These are phyloP conservation scores for Empidonax traillii DNA, from an alignment of 2,113 vertebrate species.

Conservation along the genomic window DNA sequence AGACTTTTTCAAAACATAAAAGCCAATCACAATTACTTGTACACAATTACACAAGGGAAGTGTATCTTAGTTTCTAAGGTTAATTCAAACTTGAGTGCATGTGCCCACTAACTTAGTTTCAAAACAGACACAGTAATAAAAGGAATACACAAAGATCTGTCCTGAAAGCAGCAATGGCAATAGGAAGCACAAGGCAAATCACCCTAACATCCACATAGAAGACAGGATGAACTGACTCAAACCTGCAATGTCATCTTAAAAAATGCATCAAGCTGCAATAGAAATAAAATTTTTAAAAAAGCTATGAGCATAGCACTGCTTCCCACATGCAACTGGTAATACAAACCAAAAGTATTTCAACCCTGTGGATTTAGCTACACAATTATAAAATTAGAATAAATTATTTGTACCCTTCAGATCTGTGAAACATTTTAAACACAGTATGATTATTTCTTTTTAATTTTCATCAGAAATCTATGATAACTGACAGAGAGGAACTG, in stretches of 20 bases:
- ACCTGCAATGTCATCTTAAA: not conserved
- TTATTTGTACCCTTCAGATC: not conserved
- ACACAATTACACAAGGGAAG: not conserved
- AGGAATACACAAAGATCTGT: not conserved
- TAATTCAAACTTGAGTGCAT: not conserved
- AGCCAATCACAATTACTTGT: not conserved
- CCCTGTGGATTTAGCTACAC: not conserved
- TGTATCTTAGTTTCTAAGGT: not conserved
- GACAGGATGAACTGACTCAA: not conserved
- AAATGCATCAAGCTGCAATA: not conserved
- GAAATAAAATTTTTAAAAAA: not conserved
- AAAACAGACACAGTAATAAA: not conserved
- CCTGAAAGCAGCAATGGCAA: not conserved
- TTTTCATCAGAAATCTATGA: not conserved
- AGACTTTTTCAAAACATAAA: not conserved
- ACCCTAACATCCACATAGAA: not conserved
- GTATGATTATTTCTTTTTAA: not conserved
- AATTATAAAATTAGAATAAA: not conserved
- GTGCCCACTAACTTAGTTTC: not conserved
- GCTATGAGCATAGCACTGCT: accelerated
- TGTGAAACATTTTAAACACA: not conserved
- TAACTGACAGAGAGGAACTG: not conserved
- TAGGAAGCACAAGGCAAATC: not conserved
- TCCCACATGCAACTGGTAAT: not conserved
- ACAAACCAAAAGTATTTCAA: not conserved